phyloP scores from a whole-genome alignment of 1,140 invertebrate species.

The Eufriesea mexicana region DNA sequence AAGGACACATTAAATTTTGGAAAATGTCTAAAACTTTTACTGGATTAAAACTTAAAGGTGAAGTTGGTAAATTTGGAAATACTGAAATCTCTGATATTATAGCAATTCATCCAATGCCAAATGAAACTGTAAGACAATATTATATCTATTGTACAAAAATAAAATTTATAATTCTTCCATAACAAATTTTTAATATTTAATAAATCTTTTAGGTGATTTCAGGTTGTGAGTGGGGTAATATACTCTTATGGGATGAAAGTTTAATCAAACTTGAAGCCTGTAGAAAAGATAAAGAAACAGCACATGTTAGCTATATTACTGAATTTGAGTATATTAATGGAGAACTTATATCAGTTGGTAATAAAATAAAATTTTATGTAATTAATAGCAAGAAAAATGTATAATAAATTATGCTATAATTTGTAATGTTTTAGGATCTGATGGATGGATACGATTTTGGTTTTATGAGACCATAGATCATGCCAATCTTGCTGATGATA shows the following conservation, averaged over 20 bases:
- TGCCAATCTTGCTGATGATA: slow-evolving; percentile 89
- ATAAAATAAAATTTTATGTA: slow-evolving; percentile 25
- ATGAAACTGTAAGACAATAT: slow-evolving; percentile 87
- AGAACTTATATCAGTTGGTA: slow-evolving; percentile 84
- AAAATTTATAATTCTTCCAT: not conserved
- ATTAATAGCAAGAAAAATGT: slow-evolving; percentile 7
- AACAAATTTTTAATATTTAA: not conserved
- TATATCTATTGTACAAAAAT: not conserved
- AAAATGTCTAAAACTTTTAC: slow-evolving; percentile 95
- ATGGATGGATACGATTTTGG: slow-evolving; percentile 93
- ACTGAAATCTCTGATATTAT: slow-evolving; percentile 94
- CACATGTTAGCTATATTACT: slow-evolving; percentile 88
- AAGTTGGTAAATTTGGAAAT: slow-evolving; percentile 93
- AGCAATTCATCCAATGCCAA: slow-evolving; percentile 91
- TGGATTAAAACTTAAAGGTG: slow-evolving; percentile 93
- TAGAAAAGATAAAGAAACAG: slow-evolving; percentile 86
- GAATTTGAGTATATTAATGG: slow-evolving; percentile 88
- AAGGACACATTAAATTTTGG: slow-evolving; percentile 95
- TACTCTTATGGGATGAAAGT: slow-evolving; percentile 93
- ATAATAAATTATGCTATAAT: slow-evolving; percentile 17
- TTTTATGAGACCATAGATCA: slow-evolving; percentile 93
- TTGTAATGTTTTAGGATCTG: slow-evolving; percentile 83
- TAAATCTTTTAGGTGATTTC: slow-evolving; percentile 86
- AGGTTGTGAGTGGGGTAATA: slow-evolving; percentile 94
- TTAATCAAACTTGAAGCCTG: slow-evolving; percentile 92